Evolutionary conservation across 2,888 invertebrate species (phyloP), one percentile per base, ranked within the genome.

Genomic region (Pollenia labialis): DNA sequence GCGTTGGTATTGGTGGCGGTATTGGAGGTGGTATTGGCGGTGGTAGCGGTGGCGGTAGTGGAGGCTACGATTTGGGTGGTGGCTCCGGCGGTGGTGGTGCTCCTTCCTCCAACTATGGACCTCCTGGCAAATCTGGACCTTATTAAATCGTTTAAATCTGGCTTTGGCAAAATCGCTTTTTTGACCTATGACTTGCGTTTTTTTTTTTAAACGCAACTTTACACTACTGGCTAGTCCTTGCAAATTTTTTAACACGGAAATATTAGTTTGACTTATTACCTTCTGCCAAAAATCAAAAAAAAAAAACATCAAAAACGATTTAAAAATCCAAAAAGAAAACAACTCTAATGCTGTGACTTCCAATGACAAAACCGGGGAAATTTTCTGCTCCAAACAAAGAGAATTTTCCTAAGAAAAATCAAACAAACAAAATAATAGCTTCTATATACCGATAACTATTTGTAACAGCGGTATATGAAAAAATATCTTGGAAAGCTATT

Each of bases 41-140:
- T 44, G 88, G 88, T 42, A 54, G 87, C 50, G 88, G 89, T n/a
- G 87, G 85, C 69, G 81, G 83, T 12, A 11, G 79, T 11, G 93
- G 93, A 87, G 83, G 87, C 16, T 86, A 77, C 40, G 64, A 74
- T 54, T 86, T 86, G 62, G 88, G 89, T 93, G 94, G 89, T 93
- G 93, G 75, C 60, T 82, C 85, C 68, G 89, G 90, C 6, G 85
- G 88, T 44, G 79, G 83, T 16, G 81, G 88, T 44, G 91, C 90
- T 81, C 93, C 93, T 85, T 92, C 92, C 71, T 93, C 95, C 91
- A 95, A 94, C 89, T 96, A 96, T 94, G 96, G 96, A 88, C 95
- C 96, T 92, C 96, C 96, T 90, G 96, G 96, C 88, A 95, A 95
- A 93, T 96, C 96, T 91, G 96, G 96, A 91, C 96, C 96, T 88